A percentile compares a stretch with the other conserved stretches of the same genome.
phyloP scores from a whole-genome alignment of 2,113 vertebrate genomes.

The Mormyrus iriodes region DNA sequence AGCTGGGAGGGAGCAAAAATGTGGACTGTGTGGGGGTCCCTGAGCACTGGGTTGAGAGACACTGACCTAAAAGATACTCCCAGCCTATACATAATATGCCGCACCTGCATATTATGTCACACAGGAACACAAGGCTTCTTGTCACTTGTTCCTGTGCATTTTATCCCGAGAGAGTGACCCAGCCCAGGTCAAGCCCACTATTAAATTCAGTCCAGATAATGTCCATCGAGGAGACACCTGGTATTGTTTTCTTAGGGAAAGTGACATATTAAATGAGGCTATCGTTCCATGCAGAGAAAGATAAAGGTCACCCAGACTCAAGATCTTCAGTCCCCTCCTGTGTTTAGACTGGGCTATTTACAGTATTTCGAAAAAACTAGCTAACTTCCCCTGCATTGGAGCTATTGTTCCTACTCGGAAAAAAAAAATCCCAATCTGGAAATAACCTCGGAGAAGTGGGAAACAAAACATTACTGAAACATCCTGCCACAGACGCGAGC shows the following conservation, averaged over 20 bases:
- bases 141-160: neutral
- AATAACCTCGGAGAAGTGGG: neutral
- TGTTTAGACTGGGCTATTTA: constrained; percentile 10
- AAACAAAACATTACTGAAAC: neutral
- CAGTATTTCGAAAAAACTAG: neutral
- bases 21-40: neutral
- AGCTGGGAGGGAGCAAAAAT: no score
- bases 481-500: neutral
- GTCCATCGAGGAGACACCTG: neutral
- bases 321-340: neutral
- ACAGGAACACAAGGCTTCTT: neutral
- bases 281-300: neutral
- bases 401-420: neutral
- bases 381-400: neutral
- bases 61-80: neutral
- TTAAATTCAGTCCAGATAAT: neutral
- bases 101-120: neutral
- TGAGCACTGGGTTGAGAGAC: neutral
- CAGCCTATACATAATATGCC: neutral
- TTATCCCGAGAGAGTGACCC: neutral
- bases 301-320: neutral
- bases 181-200: neutral
- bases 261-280: neutral
- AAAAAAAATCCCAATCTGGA: constrained; percentile 8
- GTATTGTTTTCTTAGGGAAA: neutral